Conservation (phyloP, 2,113 vertebrate genomes). For the Scomber colias region DNA sequence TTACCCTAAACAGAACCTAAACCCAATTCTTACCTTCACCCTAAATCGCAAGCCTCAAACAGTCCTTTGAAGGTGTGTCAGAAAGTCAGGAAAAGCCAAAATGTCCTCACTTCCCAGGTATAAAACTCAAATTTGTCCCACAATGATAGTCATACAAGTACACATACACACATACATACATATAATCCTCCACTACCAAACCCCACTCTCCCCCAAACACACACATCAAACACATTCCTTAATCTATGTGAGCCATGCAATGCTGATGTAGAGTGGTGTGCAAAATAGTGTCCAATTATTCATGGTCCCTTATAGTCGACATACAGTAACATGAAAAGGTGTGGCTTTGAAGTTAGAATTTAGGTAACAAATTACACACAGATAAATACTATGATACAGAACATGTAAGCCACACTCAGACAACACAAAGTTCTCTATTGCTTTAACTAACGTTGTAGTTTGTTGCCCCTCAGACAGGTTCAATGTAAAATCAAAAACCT, state of each 20-base stretch:
- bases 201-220: background rate
- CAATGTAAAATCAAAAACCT: constrained; percentile 22
- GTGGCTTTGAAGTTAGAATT: background rate
- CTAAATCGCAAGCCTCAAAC: too few species aligned
- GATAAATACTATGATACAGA: background rate
- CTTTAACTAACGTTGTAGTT: constrained; percentile 29
- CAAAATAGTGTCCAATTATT: constrained; percentile 69
- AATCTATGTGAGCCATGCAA: constrained; percentile 50
- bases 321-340: background rate
- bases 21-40: too few species aligned
- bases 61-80: too few species aligned
- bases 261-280: constrained; percentile 41
- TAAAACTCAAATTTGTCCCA: too few species aligned
- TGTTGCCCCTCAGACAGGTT: constrained; percentile 33
- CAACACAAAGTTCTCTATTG: constrained; percentile 1
- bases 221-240: background rate
- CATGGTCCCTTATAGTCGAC: constrained; percentile 29
- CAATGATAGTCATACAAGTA: background rate
- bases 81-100: too few species aligned
- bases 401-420: constrained; percentile 39
- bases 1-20: too few species aligned
- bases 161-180: constrained; percentile 9
- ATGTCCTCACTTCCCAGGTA: too few species aligned
- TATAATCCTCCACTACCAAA: background rate
- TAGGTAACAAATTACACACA: constrained; percentile 7